Percentiles rank a stretch among this genome's conserved stretches.
These are phyloP conservation scores for Andrena hattorfiana DNA, from an alignment of 2,888 invertebrate species.

Conservation along the genomic window DNA sequence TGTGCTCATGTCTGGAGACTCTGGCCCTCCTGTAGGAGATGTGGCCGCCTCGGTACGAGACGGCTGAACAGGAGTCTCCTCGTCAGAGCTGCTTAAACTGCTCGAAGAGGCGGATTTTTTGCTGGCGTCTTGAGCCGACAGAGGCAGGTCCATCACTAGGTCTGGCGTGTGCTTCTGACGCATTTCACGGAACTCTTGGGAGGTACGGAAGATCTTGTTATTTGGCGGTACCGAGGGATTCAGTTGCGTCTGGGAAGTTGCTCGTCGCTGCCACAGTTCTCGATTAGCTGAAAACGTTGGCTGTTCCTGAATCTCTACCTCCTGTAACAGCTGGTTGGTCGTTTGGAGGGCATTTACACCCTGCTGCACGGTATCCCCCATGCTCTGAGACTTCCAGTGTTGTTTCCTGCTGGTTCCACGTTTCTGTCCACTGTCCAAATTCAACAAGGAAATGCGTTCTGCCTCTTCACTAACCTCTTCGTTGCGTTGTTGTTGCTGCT, in stretches of 20 bases:
- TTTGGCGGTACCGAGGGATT: conserved; percentile 78
- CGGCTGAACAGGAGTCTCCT: conserved; percentile 81
- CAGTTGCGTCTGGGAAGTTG: conserved; percentile 86
- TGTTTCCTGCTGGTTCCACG: conserved; percentile 74
- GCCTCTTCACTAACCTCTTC: conserved; percentile 62
- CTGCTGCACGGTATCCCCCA: conserved; percentile 81
- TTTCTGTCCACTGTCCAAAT: conserved; percentile 61
- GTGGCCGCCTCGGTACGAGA: conserved; percentile 81
- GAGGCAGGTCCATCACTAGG: conserved; percentile 93
- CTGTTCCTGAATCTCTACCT: conserved; percentile 70
- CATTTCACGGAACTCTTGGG: conserved; percentile 84
- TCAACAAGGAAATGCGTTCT: conserved; percentile 57
- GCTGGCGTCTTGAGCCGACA: conserved; percentile 82
- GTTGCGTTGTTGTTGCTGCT: conserved; percentile 61
- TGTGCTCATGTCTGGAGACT: conserved; percentile 89
- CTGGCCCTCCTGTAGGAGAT: conserved; percentile 84
- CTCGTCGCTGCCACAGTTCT: conserved; percentile 88
- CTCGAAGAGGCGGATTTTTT: conserved; percentile 81
- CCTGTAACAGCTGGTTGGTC: conserved; percentile 27
- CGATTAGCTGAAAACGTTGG: conserved; percentile 86
- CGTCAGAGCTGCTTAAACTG: conserved; percentile 83
- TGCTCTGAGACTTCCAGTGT: conserved; percentile 86
- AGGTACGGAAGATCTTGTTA: conserved; percentile 84
- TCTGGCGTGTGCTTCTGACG: conserved; percentile 90
- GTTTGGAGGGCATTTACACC: conserved; percentile 62